Evolutionary conservation across 1,140 invertebrate genomes (phyloP).

Genomic region (Rhagoletis zephyria): DNA sequence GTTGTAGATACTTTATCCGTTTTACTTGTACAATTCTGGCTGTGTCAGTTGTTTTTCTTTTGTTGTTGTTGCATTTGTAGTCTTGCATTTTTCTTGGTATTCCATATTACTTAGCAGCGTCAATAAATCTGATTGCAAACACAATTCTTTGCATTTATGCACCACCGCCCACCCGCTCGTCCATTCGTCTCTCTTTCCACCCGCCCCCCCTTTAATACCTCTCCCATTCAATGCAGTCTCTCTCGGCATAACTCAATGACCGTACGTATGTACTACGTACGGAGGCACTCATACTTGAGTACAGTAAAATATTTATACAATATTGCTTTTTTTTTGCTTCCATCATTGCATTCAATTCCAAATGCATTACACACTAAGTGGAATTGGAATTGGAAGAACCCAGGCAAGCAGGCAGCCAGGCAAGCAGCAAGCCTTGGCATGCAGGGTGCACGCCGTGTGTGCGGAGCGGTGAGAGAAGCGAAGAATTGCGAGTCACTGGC

Average conservation of each 20-base stretch:
- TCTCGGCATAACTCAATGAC: slow-evolving; percentile 19
- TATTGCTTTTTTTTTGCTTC: background rate
- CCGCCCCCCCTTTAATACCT: background rate
- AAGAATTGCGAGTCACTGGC: no score
- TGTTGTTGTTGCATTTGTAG: slow-evolving; percentile 55
- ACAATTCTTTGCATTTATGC: slow-evolving; percentile 18
- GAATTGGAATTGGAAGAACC: slow-evolving; percentile 40
- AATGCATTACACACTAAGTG: slow-evolving; percentile 44
- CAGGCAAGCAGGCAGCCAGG: background rate
- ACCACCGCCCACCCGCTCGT: background rate
- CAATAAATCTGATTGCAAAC: slow-evolving; percentile 41
- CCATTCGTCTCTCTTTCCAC: background rate
- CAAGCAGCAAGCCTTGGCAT: background rate
- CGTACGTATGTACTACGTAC: background rate
- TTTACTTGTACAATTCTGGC: slow-evolving; percentile 48
- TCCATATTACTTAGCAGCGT: slow-evolving; percentile 35
- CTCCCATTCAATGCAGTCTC: background rate
- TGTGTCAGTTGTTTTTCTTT: slow-evolving; percentile 55
- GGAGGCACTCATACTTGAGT: slow-evolving; percentile 22
- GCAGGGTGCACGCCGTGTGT: no score
- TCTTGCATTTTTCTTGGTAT: slow-evolving; percentile 49
- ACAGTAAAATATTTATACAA: slow-evolving; percentile 48
- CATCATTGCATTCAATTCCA: slow-evolving; percentile 36
- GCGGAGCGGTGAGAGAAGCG: no score
- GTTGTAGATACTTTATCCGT: slow-evolving; percentile 49